Evolutionary conservation across 92 coral and sea anemone genomes (phyloP).

Genomic region (Phenganax marumi): DNA sequence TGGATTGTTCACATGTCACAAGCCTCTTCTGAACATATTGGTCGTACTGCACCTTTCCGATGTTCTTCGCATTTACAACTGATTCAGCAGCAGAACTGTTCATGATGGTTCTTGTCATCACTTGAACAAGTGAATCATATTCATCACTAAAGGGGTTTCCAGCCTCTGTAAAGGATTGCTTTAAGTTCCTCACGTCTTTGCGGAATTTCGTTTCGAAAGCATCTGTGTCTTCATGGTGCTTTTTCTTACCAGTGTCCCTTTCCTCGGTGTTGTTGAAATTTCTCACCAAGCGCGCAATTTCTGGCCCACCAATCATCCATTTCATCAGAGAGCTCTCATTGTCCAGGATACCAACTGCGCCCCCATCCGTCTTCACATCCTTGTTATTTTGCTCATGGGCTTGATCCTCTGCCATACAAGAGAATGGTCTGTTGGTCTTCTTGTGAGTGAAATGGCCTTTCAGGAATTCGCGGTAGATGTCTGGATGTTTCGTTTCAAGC

Average conservation of each 20-base stretch:
- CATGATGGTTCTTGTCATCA: conserved; percentile 19
- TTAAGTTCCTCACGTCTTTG: conserved; percentile 24
- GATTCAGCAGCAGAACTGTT: not conserved
- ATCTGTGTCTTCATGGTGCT: conserved; percentile 49
- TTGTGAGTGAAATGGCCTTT: conserved; percentile 39
- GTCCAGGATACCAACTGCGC: conserved; percentile 44
- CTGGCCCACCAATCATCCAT: conserved; percentile 48
- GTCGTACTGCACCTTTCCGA: conserved; percentile 19
- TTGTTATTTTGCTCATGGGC: conserved; percentile 51
- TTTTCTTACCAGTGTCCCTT: not conserved
- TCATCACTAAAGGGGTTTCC: conserved; percentile 34
- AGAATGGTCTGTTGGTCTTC: conserved; percentile 38
- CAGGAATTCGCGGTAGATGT: conserved; percentile 17
- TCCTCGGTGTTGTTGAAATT: not conserved
- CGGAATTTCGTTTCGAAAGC: conserved; percentile 7
- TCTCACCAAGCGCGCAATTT: conserved; percentile 23
- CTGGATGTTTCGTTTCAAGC: conserved; percentile 15
- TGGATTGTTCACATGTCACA: conserved; percentile 3
- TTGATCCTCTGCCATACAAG: conserved; percentile 42
- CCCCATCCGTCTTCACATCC: conserved; percentile 39
- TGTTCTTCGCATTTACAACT: conserved; percentile 2
- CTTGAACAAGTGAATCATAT: not conserved
- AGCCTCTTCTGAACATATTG: conserved; percentile 29
- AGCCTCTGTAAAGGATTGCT: not conserved
- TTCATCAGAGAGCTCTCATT: conserved; percentile 33